These are phyloP conservation scores for Pristionchus fissidentatus DNA, from an alignment of 2,888 invertebrate genomes.

Conservation along the genomic window DNA sequence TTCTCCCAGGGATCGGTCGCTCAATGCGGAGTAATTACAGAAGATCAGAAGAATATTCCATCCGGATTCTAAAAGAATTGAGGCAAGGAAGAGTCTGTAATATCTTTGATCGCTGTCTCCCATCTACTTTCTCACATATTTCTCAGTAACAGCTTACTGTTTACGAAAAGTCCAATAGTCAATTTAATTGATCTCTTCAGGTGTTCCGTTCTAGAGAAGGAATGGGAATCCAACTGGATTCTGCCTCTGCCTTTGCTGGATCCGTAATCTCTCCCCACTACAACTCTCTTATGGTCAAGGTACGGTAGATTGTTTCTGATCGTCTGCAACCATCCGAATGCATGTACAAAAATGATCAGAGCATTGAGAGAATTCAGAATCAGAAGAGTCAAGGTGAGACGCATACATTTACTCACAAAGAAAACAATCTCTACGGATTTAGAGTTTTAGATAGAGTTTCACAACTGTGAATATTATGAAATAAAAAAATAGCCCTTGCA, in stretches of 20 bases:
- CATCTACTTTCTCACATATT: too few relatives aligned
- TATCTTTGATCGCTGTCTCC: too few relatives aligned
- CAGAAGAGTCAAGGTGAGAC: slow-evolving; percentile 91
- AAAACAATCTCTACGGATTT: too few relatives aligned
- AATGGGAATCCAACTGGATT: slow-evolving; percentile 98
- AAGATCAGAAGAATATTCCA: slow-evolving; percentile 97
- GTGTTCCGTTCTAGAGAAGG: slow-evolving; percentile 93
- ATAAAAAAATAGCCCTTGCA: background rate
- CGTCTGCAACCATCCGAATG: slow-evolving; percentile 88
- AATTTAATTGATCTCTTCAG: too few relatives aligned
- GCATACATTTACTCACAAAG: too few relatives aligned
- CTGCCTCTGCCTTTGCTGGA: slow-evolving; percentile 95
- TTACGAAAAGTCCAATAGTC: too few relatives aligned
- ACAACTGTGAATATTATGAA: too few relatives aligned
- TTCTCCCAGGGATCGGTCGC: slow-evolving; percentile 88
- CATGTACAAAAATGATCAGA: slow-evolving; percentile 95
- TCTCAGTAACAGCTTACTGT: too few relatives aligned
- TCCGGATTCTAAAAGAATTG: slow-evolving; percentile 96
- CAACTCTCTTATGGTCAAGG: slow-evolving; percentile 94
- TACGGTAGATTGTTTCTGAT: background rate
- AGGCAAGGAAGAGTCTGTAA: slow-evolving; percentile 82
- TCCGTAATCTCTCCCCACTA: slow-evolving; percentile 95
- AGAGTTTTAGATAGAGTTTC: too few relatives aligned
- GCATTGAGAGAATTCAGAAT: slow-evolving; percentile 96
- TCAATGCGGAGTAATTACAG: slow-evolving; percentile 97